Evolutionary conservation across 37 sponge, comb jelly and placozoan genomes (phyloP), one percentile per base, ranked within the genome.

Genomic region (Beroe forskalii): DNA sequence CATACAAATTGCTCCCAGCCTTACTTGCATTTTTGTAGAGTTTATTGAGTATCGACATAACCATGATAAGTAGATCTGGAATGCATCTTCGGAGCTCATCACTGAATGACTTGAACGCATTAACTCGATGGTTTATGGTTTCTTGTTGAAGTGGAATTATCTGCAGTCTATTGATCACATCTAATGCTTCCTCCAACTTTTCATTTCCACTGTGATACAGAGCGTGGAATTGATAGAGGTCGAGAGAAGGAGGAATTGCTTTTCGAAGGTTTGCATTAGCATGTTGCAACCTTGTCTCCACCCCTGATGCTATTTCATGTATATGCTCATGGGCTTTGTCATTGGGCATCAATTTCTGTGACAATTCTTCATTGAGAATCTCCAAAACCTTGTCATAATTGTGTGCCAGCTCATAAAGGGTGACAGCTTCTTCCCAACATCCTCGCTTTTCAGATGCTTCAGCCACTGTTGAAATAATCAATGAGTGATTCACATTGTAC

Each of bases 181-280:
- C 94, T 0, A 98, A 62, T 25, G 96, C 95, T 38, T 90, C 83
- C 25, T 93, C 95, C 20, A 92, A 33, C 43, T 94, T 93, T 2
- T 69, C 72, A 32, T 69, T 28, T 48, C 93, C 93, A 24, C 48
- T 86, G 62, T 94, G 95, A 55, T 94, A 98, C 24, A 94, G 90
- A 37, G 96, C 95, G 92, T 95, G 95, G 94, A 98, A 98, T 89
- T 95, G 94, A 92, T 94, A 94, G 72, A 96, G 90, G 90, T 98
- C 99, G 61, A 96, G 75, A 0, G 96, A 92, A 28, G 96, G 93
- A 42, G 90, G 93, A 92, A 98, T 95, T 8, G 94, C 93, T 17
- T 80, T 80, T 24, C 86, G 86, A 25, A 80, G 86, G 55, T 2
- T n/a, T 41, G 27, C 19, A 25, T 80, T 41, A 24, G 31, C 86